A percentile compares a stretch with the other conserved stretches of the same genome.
Evolutionary conservation across 2,113 vertebrate species (phyloP).

Genomic region (Rhodinocichla rosea): DNA sequence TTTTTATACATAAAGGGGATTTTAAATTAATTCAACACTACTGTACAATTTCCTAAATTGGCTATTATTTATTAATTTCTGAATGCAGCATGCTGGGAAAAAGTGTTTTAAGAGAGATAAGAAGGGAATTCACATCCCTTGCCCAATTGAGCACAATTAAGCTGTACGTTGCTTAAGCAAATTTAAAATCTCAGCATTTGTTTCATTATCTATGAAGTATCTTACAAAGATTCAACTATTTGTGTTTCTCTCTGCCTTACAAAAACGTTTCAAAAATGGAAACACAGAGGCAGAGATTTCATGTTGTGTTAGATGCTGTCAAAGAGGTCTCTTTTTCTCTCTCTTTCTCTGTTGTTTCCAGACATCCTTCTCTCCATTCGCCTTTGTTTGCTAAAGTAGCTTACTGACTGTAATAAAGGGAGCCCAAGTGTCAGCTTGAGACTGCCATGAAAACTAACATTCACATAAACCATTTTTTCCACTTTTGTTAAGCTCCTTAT

Average conservation of each 20-base stretch:
- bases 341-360: conserved; percentile 61
- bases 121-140: neutral
- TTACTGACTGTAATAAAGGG: conserved; percentile 70
- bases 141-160: neutral
- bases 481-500: conserved; percentile 80
- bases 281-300: conserved; percentile 19
- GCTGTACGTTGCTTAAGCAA: neutral
- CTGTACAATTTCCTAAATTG: neutral
- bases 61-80: neutral
- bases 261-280: neutral
- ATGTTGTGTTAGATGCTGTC: conserved; percentile 45
- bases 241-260: conserved; percentile 8
- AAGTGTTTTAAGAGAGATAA: neutral
- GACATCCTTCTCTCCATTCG: conserved; percentile 59
- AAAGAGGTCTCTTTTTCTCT: conserved; percentile 41
- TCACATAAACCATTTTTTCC: conserved; percentile 74
- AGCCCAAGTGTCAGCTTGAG: conserved; percentile 68
- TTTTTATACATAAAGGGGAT: neutral
- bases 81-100: neutral
- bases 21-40: neutral
- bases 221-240: conserved; percentile 2
- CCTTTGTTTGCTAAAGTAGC: conserved; percentile 75
- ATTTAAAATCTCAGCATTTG: conserved; percentile 7
- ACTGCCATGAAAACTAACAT: conserved; percentile 74
- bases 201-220: conserved; percentile 28